Conservation (phyloP, 2,797 vertebrate species). For the Pseudomugil gertrudae region DNA sequence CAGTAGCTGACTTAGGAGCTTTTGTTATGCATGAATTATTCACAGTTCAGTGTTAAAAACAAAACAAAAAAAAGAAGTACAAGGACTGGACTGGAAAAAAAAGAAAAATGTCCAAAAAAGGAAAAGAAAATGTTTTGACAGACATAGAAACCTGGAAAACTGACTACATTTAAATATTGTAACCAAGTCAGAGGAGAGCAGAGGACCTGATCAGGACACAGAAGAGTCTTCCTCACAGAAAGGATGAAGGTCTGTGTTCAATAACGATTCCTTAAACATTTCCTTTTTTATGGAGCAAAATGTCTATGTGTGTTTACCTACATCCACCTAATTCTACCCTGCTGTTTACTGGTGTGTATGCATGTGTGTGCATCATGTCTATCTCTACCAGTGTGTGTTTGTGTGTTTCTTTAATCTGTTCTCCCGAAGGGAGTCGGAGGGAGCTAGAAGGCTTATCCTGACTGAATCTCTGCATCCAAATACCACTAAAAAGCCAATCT, state of each 20-base stretch:
- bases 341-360: slow-evolving; percentile 58
- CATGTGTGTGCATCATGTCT: slow-evolving; percentile 25
- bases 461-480: slow-evolving; percentile 79
- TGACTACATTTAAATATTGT: too few relatives aligned
- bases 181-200: too few relatives aligned
- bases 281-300: slow-evolving; percentile 43
- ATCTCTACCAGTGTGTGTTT: slow-evolving; percentile 36
- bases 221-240: not conserved
- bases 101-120: not conserved
- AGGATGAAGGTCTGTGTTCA: not conserved
- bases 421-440: slow-evolving; percentile 71
- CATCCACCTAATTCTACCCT: slow-evolving; percentile 68
- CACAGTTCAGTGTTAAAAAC: too few relatives aligned
- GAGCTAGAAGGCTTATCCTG: slow-evolving; percentile 78
- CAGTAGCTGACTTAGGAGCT: not conserved
- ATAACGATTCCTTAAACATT: slow-evolving; percentile 30
- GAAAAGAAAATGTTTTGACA: too few relatives aligned
- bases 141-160: not conserved
- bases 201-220: too few relatives aligned
- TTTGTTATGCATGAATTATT: not conserved
- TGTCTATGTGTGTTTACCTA: slow-evolving; percentile 50
- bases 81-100: not conserved
- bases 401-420: slow-evolving; percentile 73
- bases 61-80: too few relatives aligned
- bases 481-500: slow-evolving; percentile 80